Conservation (phyloP, 2,888 invertebrate species). For the Mellilla xanthometata region DNA sequence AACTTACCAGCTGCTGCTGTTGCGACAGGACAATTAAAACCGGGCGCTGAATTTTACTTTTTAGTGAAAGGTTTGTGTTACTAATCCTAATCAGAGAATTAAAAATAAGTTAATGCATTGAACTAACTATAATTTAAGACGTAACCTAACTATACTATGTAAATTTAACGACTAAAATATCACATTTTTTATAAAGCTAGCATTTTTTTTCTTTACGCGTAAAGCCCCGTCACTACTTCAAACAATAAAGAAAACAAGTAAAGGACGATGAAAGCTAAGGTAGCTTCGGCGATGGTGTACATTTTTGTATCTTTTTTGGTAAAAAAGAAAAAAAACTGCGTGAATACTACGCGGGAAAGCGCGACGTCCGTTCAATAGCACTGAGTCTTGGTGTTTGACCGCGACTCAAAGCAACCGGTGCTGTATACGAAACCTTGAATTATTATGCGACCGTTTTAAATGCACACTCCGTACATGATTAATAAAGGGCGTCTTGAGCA, state of each 20-base stretch:
- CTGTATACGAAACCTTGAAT: slow-evolving; percentile 59
- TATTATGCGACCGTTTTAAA: slow-evolving; percentile 37
- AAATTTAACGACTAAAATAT: slow-evolving; percentile 48
- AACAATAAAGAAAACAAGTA: slow-evolving; percentile 75
- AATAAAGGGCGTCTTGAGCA: background rate
- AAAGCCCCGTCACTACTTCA: slow-evolving; percentile 73
- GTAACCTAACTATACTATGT: slow-evolving; percentile 49
- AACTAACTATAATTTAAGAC: slow-evolving; percentile 49
- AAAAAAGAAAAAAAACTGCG: slow-evolving; percentile 38
- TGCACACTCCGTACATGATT: slow-evolving; percentile 16
- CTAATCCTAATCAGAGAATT: slow-evolving; percentile 12
- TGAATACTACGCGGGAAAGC: slow-evolving; percentile 31
- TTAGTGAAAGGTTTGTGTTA: background rate
- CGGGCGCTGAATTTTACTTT: no score
- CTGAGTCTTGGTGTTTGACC: slow-evolving; percentile 60
- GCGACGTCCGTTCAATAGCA: slow-evolving; percentile 58
- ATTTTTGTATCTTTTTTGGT: slow-evolving; percentile 54
- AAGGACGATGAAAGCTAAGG: slow-evolving; percentile 69
- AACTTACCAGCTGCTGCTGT: no score
- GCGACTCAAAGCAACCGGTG: slow-evolving; percentile 49
- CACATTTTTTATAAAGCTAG: slow-evolving; percentile 55
- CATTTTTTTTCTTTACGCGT: slow-evolving; percentile 49
- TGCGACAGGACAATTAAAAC: no score
- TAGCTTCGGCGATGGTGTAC: slow-evolving; percentile 76
- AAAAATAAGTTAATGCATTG: slow-evolving; percentile 60